These are phyloP conservation scores for Stenopsyche tienmushanensis DNA, from an alignment of 1,140 invertebrate species.

Conservation along the genomic window DNA sequence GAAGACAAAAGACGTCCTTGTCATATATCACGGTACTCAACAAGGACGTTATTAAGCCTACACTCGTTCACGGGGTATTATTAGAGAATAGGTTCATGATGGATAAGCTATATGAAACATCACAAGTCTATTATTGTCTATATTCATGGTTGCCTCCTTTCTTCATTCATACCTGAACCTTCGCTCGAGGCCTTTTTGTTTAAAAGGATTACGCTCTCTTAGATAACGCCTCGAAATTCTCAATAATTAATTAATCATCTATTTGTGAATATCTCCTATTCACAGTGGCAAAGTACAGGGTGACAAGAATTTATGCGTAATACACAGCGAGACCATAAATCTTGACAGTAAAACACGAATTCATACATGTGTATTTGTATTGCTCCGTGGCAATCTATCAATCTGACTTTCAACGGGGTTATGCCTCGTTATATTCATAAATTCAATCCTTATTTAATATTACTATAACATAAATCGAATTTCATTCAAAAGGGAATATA, in stretches of 20 bases:
- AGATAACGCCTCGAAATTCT: neutral
- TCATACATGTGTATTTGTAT: neutral
- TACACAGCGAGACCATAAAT: slow-evolving; percentile 5
- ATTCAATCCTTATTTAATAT: too few species aligned
- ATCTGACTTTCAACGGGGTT: too few species aligned
- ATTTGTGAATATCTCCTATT: slow-evolving; percentile 16
- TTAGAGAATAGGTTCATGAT: neutral
- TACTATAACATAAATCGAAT: too few species aligned
- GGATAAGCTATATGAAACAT: slow-evolving; percentile 15
- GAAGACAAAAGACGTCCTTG: neutral
- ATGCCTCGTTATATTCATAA: too few species aligned
- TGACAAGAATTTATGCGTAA: slow-evolving; percentile 10
- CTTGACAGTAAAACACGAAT: slow-evolving; percentile 1
- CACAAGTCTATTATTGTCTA: slow-evolving; percentile 12
- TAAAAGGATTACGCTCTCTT: slow-evolving; percentile 7
- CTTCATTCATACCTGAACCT: slow-evolving; percentile 11
- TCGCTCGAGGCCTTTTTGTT: slow-evolving; percentile 12
- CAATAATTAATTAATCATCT: slow-evolving; percentile 21
- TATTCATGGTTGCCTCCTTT: too few species aligned
- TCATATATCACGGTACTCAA: slow-evolving; percentile 3
- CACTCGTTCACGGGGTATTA: neutral
- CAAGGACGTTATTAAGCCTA: slow-evolving; percentile 7
- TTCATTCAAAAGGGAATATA: too few species aligned
- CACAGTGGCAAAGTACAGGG: neutral
- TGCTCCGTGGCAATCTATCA: too few species aligned